Percentiles rank a stretch among this genome's conserved stretches.
Conservation (phyloP, 2,888 invertebrate genomes). For the Scotopteryx bipunctaria region DNA sequence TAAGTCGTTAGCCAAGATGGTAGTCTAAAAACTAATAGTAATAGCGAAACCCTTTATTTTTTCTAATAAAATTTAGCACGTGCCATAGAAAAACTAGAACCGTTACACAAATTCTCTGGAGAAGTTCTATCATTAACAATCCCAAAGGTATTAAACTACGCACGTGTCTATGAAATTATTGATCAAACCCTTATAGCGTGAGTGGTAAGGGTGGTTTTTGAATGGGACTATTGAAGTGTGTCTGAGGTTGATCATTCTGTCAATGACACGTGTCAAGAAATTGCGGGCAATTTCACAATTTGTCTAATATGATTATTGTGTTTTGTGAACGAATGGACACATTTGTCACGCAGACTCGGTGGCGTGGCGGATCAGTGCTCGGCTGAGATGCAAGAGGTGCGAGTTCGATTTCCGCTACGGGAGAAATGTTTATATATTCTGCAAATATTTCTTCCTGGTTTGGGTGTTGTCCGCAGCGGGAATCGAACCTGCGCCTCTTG, state of each 20-base stretch:
- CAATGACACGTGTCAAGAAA: constrained; percentile 36
- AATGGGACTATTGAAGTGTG: constrained; percentile 1
- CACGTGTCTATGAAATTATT: constrained; percentile 4
- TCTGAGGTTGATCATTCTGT: constrained; percentile 12
- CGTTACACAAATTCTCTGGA: constrained; percentile 24
- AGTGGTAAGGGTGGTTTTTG: constrained; percentile 18
- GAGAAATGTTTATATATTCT: no score
- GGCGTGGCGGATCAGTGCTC: no score
- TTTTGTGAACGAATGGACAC: constrained; percentile 8
- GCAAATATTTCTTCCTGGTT: no score
- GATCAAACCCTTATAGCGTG: background rate
- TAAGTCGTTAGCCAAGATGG: no score
- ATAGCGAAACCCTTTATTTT: no score
- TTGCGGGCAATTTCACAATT: constrained; percentile 35
- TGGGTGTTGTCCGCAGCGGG: no score
- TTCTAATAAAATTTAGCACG: constrained; percentile 12
- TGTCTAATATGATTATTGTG: constrained; percentile 31
- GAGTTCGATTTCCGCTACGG: no score
- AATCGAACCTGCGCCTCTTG: no score
- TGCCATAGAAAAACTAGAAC: constrained; percentile 13
- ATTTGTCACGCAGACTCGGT: no score
- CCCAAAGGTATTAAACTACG: constrained; percentile 19
- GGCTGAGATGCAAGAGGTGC: no score
- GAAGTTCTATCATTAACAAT: constrained; percentile 8
- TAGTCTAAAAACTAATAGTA: no score